These are phyloP conservation scores for Isoperla grammatica DNA, from an alignment of 2,888 invertebrate genomes.

Conservation along the genomic window DNA sequence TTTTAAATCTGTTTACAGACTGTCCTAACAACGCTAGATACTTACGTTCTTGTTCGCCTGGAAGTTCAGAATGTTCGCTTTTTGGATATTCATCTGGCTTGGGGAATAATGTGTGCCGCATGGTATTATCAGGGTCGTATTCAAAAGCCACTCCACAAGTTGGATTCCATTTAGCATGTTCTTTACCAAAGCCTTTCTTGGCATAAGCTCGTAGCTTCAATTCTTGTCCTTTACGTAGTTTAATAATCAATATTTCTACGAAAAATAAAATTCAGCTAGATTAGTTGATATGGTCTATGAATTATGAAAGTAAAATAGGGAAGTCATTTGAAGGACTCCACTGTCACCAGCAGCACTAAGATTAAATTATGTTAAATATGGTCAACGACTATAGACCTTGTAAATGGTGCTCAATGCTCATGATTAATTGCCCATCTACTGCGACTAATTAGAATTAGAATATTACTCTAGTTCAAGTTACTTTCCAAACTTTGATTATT, in stretches of 20 bases:
- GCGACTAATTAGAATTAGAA: too few species aligned
- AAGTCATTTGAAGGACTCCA: too few species aligned
- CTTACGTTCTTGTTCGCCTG: conserved; percentile 75
- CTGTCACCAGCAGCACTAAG: too few species aligned
- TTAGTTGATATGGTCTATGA: too few species aligned
- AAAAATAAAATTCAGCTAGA: conserved; percentile 21
- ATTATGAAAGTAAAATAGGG: too few species aligned
- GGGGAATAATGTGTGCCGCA: conserved; percentile 92
- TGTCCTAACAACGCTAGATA: conserved; percentile 25
- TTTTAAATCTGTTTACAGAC: background rate
- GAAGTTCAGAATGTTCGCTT: conserved; percentile 91
- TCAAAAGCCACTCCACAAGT: conserved; percentile 98
- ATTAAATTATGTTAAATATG: too few species aligned
- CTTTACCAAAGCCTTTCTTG: conserved; percentile 95
- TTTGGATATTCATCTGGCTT: conserved; percentile 99
- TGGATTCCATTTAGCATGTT: conserved; percentile 99
- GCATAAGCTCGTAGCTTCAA: conserved; percentile 92
- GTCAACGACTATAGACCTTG: too few species aligned
- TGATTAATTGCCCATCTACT: too few species aligned
- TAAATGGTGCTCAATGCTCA: too few species aligned
- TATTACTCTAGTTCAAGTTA: too few species aligned
- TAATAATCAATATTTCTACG: conserved; percentile 62
- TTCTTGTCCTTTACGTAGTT: conserved; percentile 80
- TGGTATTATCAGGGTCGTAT: conserved; percentile 97
- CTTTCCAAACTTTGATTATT: too few species aligned